These are phyloP conservation scores for Xiphophorus birchmanni DNA, from an alignment of 2,797 vertebrate species.

Conservation along the genomic window DNA sequence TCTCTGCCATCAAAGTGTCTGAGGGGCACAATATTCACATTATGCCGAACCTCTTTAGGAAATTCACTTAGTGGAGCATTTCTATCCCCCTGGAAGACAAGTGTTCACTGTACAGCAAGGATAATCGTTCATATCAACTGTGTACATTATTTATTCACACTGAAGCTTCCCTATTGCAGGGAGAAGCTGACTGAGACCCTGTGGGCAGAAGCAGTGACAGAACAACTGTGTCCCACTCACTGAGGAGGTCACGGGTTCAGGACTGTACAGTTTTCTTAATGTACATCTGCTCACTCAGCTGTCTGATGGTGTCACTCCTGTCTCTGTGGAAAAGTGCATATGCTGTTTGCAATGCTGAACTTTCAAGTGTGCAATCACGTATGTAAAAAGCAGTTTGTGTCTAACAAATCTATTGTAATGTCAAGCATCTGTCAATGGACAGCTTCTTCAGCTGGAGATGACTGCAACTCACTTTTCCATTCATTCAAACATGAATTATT, in stretches of 20 bases:
- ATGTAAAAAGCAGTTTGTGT: background rate
- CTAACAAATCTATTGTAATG: background rate
- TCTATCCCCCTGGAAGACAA: background rate
- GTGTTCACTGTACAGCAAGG: background rate
- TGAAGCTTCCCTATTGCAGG: background rate
- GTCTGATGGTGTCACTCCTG: background rate
- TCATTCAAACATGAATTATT: background rate
- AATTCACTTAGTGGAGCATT: background rate
- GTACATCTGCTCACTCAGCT: slow-evolving; percentile 7
- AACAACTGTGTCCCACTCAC: background rate
- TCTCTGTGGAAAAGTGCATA: slow-evolving; percentile 9
- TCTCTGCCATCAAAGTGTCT: background rate
- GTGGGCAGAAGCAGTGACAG: background rate
- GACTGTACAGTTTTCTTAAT: slow-evolving; percentile 1
- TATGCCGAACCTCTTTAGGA: background rate
- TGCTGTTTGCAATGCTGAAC: slow-evolving; percentile 6
- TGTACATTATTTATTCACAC: background rate
- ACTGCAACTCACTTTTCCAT: background rate
- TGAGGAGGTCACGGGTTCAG: background rate
- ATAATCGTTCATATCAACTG: background rate
- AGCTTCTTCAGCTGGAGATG: background rate
- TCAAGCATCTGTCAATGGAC: background rate
- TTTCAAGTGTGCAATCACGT: slow-evolving; percentile 5
- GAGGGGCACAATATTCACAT: background rate
- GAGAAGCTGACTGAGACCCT: background rate